These are phyloP conservation scores for Chouioia cunea DNA, from an alignment of 2,888 invertebrate species.

Conservation along the genomic window DNA sequence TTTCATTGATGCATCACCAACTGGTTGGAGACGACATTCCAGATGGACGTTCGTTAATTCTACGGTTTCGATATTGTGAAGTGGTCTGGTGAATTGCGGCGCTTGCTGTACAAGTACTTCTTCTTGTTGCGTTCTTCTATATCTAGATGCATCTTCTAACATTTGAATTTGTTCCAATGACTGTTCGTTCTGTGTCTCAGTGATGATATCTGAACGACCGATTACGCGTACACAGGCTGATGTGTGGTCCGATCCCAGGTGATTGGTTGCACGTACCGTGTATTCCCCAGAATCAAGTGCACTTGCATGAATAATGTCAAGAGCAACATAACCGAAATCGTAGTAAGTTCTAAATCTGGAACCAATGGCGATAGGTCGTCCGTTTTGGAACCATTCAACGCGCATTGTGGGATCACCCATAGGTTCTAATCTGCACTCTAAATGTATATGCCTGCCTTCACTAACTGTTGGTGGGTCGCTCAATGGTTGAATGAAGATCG, in stretches of 20 bases:
- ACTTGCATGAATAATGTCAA: conserved; percentile 94
- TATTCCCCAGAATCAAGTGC: conserved; percentile 97
- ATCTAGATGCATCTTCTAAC: conserved; percentile 82
- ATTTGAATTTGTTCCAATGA: conserved; percentile 92
- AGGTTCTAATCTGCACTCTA: conserved; percentile 92
- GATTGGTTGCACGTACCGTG: conserved; percentile 92
- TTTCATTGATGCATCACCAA: conserved; percentile 91
- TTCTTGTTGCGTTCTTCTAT: conserved; percentile 80
- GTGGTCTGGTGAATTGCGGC: conserved; percentile 87
- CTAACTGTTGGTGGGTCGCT: conserved; percentile 87
- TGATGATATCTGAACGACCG: conserved; percentile 83
- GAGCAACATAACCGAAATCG: conserved; percentile 96
- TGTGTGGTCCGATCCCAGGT: conserved; percentile 92
- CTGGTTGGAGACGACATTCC: conserved; percentile 91
- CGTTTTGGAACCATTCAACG: conserved; percentile 97
- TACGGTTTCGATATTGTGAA: conserved; percentile 90
- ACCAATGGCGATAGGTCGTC: conserved; percentile 87
- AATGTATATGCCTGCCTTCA: conserved; percentile 90
- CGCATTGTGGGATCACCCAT: conserved; percentile 97
- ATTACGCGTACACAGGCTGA: conserved; percentile 86
- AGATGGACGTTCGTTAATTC: conserved; percentile 93
- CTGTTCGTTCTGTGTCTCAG: conserved; percentile 92
- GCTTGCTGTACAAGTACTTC: conserved; percentile 87
- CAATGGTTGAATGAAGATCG: conserved; percentile 91
- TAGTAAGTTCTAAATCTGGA: conserved; percentile 95